phyloP scores from a whole-genome alignment of 2,797 vertebrate genomes.

The Megaceryle alcyon region DNA sequence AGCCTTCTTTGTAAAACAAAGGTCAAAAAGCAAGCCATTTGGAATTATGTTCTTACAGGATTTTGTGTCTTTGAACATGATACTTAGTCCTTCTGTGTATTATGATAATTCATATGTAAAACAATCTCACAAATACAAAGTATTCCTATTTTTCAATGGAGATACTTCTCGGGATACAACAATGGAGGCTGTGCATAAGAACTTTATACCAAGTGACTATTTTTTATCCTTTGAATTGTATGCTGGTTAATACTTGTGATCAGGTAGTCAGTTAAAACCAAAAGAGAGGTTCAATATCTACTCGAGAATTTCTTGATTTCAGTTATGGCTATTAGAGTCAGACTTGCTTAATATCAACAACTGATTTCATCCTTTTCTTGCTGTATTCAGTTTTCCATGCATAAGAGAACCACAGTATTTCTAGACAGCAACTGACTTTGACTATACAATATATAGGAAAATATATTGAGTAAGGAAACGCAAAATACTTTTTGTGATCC shows the following conservation, averaged over 20 bases:
- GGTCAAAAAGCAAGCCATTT: background rate
- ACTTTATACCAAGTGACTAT: background rate
- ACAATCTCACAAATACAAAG: background rate
- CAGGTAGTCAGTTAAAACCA: background rate
- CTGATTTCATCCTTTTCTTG: background rate
- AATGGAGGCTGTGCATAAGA: background rate
- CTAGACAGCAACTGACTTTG: background rate
- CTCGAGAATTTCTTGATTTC: background rate
- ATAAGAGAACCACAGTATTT: background rate
- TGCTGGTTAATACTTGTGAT: rapidly evolving
- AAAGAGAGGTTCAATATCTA: background rate
- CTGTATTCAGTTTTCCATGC: background rate
- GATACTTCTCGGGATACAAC: background rate
- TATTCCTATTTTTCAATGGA: background rate
- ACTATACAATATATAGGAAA: background rate
- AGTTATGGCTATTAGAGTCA: background rate
- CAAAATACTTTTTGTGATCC: background rate
- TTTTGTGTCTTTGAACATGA: background rate
- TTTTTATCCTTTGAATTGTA: background rate
- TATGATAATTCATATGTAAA: background rate
- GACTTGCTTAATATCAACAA: background rate
- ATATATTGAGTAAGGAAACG: background rate
- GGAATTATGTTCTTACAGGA: background rate
- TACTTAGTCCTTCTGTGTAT: background rate
- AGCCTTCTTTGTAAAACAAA: background rate